phyloP scores from a whole-genome alignment of 2,888 invertebrate genomes.

The Stenotaenia linearis region DNA sequence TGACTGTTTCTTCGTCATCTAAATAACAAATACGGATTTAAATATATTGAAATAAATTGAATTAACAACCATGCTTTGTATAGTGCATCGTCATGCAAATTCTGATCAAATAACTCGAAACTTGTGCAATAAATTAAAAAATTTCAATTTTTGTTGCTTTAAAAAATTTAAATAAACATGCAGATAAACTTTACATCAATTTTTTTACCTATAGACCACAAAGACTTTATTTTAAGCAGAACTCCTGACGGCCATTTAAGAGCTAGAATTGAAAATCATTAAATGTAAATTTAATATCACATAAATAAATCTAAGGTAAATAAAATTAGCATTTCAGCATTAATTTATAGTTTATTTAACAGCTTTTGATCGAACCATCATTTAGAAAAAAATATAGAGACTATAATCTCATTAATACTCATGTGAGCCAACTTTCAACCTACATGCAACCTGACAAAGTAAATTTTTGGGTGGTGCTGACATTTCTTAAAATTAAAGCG shows the following conservation, averaged over 20 bases:
- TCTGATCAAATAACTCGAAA: background rate
- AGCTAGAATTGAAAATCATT: constrained; percentile 38
- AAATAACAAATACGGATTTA: constrained; percentile 33
- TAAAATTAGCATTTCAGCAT: background rate
- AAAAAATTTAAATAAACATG: background rate
- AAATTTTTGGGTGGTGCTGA: constrained; percentile 5
- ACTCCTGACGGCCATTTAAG: constrained; percentile 69
- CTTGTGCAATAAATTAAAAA: background rate
- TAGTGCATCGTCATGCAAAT: background rate
- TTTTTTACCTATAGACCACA: constrained; percentile 69
- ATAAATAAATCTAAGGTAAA: background rate
- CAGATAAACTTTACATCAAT: background rate
- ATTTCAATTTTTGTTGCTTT: too few relatives aligned
- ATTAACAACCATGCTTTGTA: background rate
- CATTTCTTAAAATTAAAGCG: background rate
- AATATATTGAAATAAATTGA: background rate
- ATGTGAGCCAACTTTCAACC: background rate
- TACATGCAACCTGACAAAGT: background rate
- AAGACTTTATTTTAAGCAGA: constrained; percentile 79
- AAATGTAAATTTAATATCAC: background rate
- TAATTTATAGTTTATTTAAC: background rate
- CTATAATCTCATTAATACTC: background rate
- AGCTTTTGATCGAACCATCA: background rate
- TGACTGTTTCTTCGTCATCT: constrained; percentile 62
- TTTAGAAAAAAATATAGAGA: background rate